These are phyloP conservation scores for Rhingia campestris DNA, from an alignment of 2,888 invertebrate genomes.

Conservation along the genomic window DNA sequence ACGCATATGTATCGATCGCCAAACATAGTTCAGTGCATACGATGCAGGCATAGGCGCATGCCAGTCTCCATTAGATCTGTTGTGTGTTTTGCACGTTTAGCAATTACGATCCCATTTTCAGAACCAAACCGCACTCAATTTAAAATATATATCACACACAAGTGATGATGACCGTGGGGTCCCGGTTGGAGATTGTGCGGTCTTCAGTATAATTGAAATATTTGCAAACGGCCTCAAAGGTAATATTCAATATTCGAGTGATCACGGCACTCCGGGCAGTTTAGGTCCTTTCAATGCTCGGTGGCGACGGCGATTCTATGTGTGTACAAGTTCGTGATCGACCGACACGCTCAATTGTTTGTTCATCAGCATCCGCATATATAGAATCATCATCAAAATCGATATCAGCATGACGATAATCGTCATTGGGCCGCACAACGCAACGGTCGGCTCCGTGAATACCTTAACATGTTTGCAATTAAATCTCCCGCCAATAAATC, in stretches of 20 bases:
- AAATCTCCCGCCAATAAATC: slow-evolving; percentile 70
- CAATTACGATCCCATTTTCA: slow-evolving; percentile 55
- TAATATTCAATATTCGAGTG: slow-evolving; percentile 60
- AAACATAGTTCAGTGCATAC: slow-evolving; percentile 37
- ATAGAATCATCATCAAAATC: slow-evolving; percentile 58
- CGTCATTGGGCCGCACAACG: slow-evolving; percentile 35
- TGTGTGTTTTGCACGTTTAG: slow-evolving; percentile 67
- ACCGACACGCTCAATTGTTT: slow-evolving; percentile 70
- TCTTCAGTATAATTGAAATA: slow-evolving; percentile 72
- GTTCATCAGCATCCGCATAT: slow-evolving; percentile 49
- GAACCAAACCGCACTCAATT: slow-evolving; percentile 52
- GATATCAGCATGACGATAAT: slow-evolving; percentile 48
- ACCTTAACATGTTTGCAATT: slow-evolving; percentile 70
- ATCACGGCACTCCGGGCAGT: slow-evolving; percentile 46
- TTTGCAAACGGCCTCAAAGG: slow-evolving; percentile 58
- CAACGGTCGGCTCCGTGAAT: slow-evolving; percentile 53
- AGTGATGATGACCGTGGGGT: slow-evolving; percentile 70
- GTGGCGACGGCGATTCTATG: slow-evolving; percentile 33
- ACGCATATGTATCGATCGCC: slow-evolving; percentile 53
- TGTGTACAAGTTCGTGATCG: slow-evolving; percentile 67
- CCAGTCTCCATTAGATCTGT: slow-evolving; percentile 55
- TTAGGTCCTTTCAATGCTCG: slow-evolving; percentile 6
- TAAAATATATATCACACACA: slow-evolving; percentile 72
- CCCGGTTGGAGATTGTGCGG: slow-evolving; percentile 55
- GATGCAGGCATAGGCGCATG: slow-evolving; percentile 26